phyloP scores from a whole-genome alignment of 2,113 vertebrate species.

The Maccullochella peelii region DNA sequence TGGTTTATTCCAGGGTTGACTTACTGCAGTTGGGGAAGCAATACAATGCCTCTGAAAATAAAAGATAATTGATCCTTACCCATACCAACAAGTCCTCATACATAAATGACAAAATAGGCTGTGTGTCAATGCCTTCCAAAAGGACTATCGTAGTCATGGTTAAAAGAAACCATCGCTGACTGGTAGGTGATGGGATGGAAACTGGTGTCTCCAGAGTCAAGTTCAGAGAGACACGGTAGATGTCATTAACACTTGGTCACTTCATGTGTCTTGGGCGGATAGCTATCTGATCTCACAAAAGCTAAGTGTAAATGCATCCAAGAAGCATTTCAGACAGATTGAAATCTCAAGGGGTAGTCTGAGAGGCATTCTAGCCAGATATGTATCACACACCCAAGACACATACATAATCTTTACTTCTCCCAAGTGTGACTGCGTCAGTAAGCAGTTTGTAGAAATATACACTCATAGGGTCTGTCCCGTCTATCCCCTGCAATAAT shows the following conservation, averaged over 20 bases:
- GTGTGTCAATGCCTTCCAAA: background rate
- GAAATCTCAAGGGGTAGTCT: background rate
- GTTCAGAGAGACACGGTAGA: background rate
- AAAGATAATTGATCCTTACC: background rate
- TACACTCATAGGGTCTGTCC: background rate
- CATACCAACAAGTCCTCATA: background rate
- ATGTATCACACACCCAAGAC: background rate
- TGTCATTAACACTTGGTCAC: background rate
- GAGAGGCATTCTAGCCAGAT: background rate
- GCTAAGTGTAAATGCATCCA: background rate
- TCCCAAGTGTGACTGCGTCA: background rate
- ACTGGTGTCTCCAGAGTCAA: background rate
- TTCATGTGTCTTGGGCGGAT: background rate
- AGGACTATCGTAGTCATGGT: background rate
- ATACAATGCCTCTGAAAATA: constrained; percentile 17
- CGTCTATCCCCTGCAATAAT: background rate
- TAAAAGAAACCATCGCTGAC: background rate
- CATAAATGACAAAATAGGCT: background rate
- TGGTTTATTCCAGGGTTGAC: constrained; percentile 2
- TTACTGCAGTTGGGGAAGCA: background rate
- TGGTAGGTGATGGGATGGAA: background rate
- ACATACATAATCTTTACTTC: background rate
- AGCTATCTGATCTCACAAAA: background rate
- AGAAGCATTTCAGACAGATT: background rate
- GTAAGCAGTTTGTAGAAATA: background rate